phyloP scores from a whole-genome alignment of 1,140 invertebrate genomes.

The Drosophila lacertosa region DNA sequence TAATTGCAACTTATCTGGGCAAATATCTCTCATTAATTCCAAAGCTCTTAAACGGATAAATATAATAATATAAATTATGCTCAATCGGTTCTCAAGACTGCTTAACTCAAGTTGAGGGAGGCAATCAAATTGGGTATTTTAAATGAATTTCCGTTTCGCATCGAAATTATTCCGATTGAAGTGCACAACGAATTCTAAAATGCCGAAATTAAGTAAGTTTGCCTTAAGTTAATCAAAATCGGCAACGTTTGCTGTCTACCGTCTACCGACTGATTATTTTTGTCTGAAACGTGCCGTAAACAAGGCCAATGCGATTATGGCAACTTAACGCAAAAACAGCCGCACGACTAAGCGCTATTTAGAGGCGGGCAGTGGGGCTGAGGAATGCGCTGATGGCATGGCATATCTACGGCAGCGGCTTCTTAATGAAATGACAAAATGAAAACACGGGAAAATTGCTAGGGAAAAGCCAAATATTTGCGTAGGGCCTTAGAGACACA shows the following conservation, averaged over 20 bases:
- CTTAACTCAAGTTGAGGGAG: neutral
- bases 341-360: conserved; percentile 24
- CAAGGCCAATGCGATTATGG: conserved; percentile 46
- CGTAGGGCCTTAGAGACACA: conserved; percentile 49
- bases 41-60: neutral
- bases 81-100: neutral
- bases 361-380: neutral
- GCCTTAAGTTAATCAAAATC: conserved; percentile 57
- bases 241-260: conserved; percentile 41
- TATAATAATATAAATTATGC: conserved; percentile 7
- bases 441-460: conserved; percentile 61
- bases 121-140: conserved; percentile 22
- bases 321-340: conserved; percentile 25
- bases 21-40: neutral
- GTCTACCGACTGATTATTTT: conserved; percentile 53
- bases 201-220: conserved; percentile 42
- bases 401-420: conserved; percentile 27
- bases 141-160: conserved; percentile 26
- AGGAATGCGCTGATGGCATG: conserved; percentile 13
- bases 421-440: conserved; percentile 71
- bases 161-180: conserved; percentile 1
- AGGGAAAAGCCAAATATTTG: conserved; percentile 68
- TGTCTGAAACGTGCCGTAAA: conserved; percentile 61
- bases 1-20: neutral
- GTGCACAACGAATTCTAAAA: neutral